A percentile compares a stretch with the other conserved stretches of the same genome.
Conservation (phyloP, 2,888 invertebrate species). For the Tetragonula carbonaria region DNA sequence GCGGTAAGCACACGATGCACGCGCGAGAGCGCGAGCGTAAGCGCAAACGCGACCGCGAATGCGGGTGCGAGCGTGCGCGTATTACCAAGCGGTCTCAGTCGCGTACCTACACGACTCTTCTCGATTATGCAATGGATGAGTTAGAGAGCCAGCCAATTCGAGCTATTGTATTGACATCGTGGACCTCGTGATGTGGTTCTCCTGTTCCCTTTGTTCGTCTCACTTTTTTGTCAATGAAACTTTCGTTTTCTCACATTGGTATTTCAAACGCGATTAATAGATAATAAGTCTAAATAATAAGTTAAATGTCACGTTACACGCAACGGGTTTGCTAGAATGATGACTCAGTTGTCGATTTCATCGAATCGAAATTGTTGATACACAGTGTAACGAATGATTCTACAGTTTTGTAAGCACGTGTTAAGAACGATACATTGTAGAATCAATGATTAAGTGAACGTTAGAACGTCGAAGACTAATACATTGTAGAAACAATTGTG, state of each 20-base stretch:
- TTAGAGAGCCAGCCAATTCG: conserved; percentile 53
- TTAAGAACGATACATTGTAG: too few relatives aligned
- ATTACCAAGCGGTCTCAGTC: conserved; percentile 14
- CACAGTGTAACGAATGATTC: neutral
- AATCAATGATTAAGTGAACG: too few relatives aligned
- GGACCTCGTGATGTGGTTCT: neutral
- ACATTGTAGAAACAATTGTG: too few relatives aligned
- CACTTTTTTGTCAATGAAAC: neutral
- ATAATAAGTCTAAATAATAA: neutral
- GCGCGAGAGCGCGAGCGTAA: conserved; percentile 14
- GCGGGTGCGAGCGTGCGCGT: conserved; percentile 17
- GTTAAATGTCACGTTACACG: neutral
- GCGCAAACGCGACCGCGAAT: neutral
- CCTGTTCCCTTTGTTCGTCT: neutral
- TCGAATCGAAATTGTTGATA: neutral
- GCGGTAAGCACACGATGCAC: conserved; percentile 32
- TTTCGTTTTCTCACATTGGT: neutral
- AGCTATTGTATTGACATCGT: conserved; percentile 51
- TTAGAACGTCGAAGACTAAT: too few relatives aligned
- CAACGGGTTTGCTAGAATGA: neutral
- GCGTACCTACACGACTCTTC: conserved; percentile 16
- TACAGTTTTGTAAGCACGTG: too few relatives aligned
- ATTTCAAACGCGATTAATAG: neutral
- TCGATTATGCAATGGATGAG: conserved; percentile 73
- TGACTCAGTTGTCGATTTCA: neutral